Base-by-base conservation (phyloP, 2,113 vertebrate species). In the Uria lomvia region DNA sequence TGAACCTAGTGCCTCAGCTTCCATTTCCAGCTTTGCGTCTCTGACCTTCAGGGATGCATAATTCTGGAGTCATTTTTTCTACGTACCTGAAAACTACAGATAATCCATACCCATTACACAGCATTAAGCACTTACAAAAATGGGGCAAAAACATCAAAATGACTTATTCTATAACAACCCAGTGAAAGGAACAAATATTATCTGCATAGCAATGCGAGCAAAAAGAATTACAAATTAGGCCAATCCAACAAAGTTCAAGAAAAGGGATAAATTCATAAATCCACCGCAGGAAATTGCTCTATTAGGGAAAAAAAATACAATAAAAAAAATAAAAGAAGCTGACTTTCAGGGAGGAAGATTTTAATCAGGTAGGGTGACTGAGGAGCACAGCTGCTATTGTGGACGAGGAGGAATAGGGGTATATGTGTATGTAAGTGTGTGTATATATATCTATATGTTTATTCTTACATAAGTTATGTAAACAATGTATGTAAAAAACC, bases 101-200 rank as follows among this genome's bases (percentile, higher is more conserved):
- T 87, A 94, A 94, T 79, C 86, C 72, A 86, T 94, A 85, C 63
- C n/a, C 32, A 92, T 92, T 94, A 78, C 26, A 53, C 4, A 42
- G 53, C 89, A 95, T 82, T 90, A 92, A 63, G 56, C 43, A 72
- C 73, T 81, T 78, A 72, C 24, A 94, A 66, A 88, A 95, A 58
- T 40, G 58, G 56, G 43, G 24, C 56, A 94, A 42, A 92, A 82
- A 45, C 76, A 94, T 58, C 52, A 87, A 53, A 94, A 85, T 84
- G 1, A 55, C 50, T 92, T 92, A n/a, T 56, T 56, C 68, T 84
- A 8, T 50, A 94, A 81, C 65, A 80, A 67, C 2, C 10, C 15
- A 36, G 55, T 24, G 50, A 91, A 92, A 78, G 52, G 42, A 94
- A 84, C 27, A 96, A 95, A 81, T 68, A 90, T 45, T 81, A 89